Evolutionary conservation across 1,140 invertebrate species (phyloP).

Genomic region (Euura lappo): DNA sequence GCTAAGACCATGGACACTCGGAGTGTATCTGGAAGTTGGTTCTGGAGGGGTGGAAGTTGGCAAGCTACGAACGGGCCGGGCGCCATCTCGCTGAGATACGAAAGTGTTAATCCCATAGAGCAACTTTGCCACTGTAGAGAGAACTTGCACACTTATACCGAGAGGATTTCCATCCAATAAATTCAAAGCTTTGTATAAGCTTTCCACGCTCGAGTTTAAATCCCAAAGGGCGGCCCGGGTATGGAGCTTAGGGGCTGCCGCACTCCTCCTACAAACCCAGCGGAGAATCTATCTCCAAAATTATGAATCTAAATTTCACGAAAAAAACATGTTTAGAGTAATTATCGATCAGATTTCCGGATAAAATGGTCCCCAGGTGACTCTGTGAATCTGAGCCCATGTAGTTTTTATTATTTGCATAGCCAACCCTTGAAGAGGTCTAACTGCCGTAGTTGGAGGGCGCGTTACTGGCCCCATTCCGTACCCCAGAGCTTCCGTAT

Average conservation of each 20-base stretch:
- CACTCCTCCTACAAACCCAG: neutral
- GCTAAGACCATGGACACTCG: neutral
- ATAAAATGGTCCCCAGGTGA: neutral
- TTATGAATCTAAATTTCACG: neutral
- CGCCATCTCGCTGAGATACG: constrained; percentile 48
- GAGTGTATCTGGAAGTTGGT: neutral
- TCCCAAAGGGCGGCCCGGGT: constrained; percentile 44
- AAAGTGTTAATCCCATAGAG: constrained; percentile 61
- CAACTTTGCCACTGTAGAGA: constrained; percentile 55
- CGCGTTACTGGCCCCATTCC: constrained; percentile 23
- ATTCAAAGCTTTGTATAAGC: constrained; percentile 63
- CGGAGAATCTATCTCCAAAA: neutral
- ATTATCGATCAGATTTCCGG: neutral
- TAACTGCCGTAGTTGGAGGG: constrained; percentile 31
- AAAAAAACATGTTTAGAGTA: neutral
- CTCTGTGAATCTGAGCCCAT: constrained; percentile 11
- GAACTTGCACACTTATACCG: constrained; percentile 57
- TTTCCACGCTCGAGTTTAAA: constrained; percentile 62
- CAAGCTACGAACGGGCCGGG: constrained; percentile 38
- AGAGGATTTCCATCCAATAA: constrained; percentile 63
- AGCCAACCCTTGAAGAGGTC: constrained; percentile 17
- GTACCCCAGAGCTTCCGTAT: constrained; percentile 11
- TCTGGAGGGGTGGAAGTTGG: neutral
- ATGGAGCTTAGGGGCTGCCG: neutral
- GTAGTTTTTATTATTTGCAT: constrained; percentile 12